Conservation (phyloP, 2,797 vertebrate genomes). For the Triplophysa yarkandensis region DNA sequence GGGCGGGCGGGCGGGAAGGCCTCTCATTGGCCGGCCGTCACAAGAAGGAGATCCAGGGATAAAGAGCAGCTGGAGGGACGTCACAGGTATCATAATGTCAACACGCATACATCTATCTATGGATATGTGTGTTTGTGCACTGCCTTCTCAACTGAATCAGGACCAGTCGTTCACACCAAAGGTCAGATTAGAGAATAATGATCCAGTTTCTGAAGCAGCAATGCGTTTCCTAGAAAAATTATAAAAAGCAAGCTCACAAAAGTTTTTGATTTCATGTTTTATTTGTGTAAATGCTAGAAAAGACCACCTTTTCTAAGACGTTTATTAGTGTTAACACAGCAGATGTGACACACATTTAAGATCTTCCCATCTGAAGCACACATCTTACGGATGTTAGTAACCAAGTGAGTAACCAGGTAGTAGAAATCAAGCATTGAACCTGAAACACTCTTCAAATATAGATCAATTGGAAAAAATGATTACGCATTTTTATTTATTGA, state of each 20-base stretch:
- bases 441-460: background rate
- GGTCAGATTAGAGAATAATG: slow-evolving; percentile 37
- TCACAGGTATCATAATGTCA: slow-evolving; percentile 85
- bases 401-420: no score
- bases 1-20: slow-evolving; percentile 5
- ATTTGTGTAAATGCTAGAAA: background rate
- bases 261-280: background rate
- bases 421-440: background rate
- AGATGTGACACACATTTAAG: no score
- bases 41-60: slow-evolving; percentile 82
- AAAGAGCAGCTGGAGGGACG: slow-evolving; percentile 80
- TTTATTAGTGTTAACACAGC: no score
- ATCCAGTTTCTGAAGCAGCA: slow-evolving; percentile 28
- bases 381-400: no score
- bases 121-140: slow-evolving; percentile 87
- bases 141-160: slow-evolving; percentile 79
- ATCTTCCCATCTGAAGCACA: no score
- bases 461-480: background rate
- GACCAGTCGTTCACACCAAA: slow-evolving; percentile 43
- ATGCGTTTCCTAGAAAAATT: slow-evolving; percentile 4
- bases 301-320: no score
- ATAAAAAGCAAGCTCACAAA: no score
- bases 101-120: slow-evolving; percentile 87
- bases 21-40: slow-evolving; percentile 76
- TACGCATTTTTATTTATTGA: background rate